These are phyloP conservation scores for Nomada hirtipes DNA, from an alignment of 2,888 invertebrate species.

Conservation along the genomic window DNA sequence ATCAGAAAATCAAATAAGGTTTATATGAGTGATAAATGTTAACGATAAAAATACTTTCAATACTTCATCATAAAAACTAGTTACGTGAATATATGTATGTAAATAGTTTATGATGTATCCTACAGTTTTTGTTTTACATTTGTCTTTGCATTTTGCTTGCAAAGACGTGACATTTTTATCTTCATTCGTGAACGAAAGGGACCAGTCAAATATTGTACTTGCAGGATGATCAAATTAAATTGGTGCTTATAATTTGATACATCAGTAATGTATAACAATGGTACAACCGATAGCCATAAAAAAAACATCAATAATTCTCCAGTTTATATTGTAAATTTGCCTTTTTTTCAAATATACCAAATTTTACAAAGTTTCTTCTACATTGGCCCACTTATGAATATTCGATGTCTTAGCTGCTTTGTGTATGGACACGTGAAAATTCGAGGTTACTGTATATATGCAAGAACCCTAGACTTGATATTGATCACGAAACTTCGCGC, in stretches of 20 bases:
- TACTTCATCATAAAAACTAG: constrained; percentile 1
- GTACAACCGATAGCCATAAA: background rate
- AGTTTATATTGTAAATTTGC: constrained; percentile 19
- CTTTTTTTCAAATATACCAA: constrained; percentile 11
- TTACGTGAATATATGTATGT: background rate
- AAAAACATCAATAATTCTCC: constrained; percentile 23
- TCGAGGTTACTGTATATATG: constrained; percentile 29
- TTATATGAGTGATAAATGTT: background rate
- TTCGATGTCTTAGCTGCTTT: constrained; percentile 6
- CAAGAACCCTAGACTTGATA: constrained; percentile 30
- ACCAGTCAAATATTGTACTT: background rate
- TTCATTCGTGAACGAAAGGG: background rate
- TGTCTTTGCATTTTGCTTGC: background rate
- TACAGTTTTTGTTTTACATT: constrained; percentile 1
- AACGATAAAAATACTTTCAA: background rate
- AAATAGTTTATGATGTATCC: constrained; percentile 11
- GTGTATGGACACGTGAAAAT: constrained; percentile 4
- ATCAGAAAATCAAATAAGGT: background rate
- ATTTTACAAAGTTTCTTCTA: constrained; percentile 28
- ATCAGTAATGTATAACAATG: constrained; percentile 2
- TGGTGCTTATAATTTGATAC: background rate
- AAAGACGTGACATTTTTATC: constrained; percentile 5
- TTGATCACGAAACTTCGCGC: constrained; percentile 43
- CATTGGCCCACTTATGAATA: constrained; percentile 27
- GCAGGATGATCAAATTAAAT: background rate